These are phyloP conservation scores for Drosophila sucinea DNA, from an alignment of 1,140 invertebrate species.

Conservation along the genomic window DNA sequence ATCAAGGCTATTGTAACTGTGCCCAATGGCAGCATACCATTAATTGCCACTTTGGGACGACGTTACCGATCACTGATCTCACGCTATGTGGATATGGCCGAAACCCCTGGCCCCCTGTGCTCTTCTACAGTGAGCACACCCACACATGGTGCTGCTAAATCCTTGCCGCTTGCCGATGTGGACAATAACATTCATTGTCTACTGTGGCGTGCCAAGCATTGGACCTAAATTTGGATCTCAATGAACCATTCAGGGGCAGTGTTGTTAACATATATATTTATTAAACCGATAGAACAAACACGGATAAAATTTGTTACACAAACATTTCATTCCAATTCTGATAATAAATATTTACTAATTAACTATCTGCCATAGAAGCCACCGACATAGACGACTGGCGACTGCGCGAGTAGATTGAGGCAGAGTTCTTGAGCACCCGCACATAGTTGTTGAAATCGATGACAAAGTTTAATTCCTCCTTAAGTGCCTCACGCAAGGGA, in stretches of 20 bases:
- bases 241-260: not conserved
- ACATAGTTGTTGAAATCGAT: constrained; percentile 89
- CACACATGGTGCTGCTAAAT: constrained; percentile 63
- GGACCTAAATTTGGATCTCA: constrained; percentile 84
- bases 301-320: constrained; percentile 24
- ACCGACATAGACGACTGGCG: constrained; percentile 70
- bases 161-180: constrained; percentile 75
- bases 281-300: constrained; percentile 19
- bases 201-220: constrained; percentile 89
- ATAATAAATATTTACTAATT: constrained; percentile 46
- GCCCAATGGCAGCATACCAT: constrained; percentile 80
- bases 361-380: constrained; percentile 45
- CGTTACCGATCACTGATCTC: constrained; percentile 92
- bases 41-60: constrained; percentile 91
- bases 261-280: constrained; percentile 19
- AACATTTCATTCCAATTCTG: constrained; percentile 47
- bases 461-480: constrained; percentile 90
- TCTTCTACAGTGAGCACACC: constrained; percentile 53
- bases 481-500: constrained; percentile 87
- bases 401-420: constrained; percentile 73
- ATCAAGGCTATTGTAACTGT: constrained; percentile 83
- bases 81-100: constrained; percentile 86
- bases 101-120: constrained; percentile 18
- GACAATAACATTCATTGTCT: constrained; percentile 88
- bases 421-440: constrained; percentile 84